Percentiles rank a stretch among this genome's conserved stretches.
These are phyloP conservation scores for Dasypolia templi DNA, from an alignment of 2,888 invertebrate species.

Conservation along the genomic window DNA sequence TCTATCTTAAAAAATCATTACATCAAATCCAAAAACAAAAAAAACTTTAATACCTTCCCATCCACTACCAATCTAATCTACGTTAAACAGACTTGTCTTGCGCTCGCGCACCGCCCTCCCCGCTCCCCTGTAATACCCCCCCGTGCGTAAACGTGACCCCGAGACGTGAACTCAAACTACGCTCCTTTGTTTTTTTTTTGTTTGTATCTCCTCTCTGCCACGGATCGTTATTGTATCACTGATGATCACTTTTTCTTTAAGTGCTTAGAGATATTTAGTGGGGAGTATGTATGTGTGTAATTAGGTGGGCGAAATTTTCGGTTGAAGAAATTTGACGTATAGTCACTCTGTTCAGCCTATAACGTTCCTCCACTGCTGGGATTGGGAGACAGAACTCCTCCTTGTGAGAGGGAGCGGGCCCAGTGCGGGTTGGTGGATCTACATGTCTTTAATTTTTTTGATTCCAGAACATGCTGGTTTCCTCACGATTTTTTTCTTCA, in stretches of 20 bases:
- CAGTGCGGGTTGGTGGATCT: background rate
- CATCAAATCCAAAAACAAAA: background rate
- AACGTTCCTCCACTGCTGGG: background rate
- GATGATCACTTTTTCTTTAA: conserved; percentile 34
- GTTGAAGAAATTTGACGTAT: background rate
- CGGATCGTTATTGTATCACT: conserved; percentile 65
- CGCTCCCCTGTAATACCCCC: conserved; percentile 78
- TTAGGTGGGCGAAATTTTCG: background rate
- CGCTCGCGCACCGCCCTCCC: conserved; percentile 73
- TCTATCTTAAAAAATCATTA: background rate
- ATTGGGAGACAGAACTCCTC: background rate
- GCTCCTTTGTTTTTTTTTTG: conserved; percentile 73
- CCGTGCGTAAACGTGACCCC: conserved; percentile 90
- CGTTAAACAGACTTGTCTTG: conserved; percentile 78
- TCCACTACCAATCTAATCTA: conserved; percentile 61
- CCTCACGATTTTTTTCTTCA: background rate
- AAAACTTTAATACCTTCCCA: conserved; percentile 10
- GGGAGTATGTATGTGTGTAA: background rate
- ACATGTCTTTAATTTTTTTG: background rate
- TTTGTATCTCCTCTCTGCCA: conserved; percentile 67
- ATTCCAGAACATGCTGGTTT: background rate
- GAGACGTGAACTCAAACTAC: conserved; percentile 82
- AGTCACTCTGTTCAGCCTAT: too few species aligned
- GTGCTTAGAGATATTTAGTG: conserved; percentile 7
- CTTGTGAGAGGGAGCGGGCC: background rate